phyloP scores from a whole-genome alignment of 2,797 vertebrate genomes.

The Smutsia temminckii region DNA sequence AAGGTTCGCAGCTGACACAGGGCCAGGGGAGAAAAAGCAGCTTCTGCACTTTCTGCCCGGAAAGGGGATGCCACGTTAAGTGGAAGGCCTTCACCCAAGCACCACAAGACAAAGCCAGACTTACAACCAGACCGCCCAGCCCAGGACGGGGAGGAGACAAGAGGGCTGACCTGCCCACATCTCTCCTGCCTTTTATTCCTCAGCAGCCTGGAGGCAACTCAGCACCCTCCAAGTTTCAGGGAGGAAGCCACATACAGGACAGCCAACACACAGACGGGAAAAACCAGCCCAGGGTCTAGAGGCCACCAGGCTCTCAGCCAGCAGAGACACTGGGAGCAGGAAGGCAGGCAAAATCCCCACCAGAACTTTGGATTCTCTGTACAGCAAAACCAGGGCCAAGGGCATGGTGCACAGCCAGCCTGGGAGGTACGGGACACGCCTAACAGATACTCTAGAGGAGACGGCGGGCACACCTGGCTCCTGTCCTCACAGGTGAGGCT shows the following conservation, averaged over 20 bases:
- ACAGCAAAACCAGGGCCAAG: background rate
- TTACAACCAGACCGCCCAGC: no score
- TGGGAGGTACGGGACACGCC: no score
- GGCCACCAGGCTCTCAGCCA: background rate
- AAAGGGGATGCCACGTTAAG: accelerated
- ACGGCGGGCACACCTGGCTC: no score
- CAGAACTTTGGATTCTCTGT: no score
- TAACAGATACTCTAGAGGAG: no score
- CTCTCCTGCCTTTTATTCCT: accelerated
- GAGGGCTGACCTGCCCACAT: background rate
- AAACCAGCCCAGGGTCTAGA: background rate
- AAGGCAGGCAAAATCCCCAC: background rate
- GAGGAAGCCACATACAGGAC: background rate
- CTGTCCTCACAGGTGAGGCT: background rate
- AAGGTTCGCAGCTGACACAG: background rate
- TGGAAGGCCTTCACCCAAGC: background rate
- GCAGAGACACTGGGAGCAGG: background rate
- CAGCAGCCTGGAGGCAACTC: background rate
- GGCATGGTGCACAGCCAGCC: background rate
- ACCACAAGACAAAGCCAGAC: no score
- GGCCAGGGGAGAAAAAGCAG: background rate
- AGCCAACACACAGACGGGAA: no score
- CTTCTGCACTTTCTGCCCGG: background rate
- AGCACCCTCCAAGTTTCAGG: background rate
- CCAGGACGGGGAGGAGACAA: background rate